phyloP scores from a whole-genome alignment of 2,797 vertebrate genomes.

The Pteropus rufus region DNA sequence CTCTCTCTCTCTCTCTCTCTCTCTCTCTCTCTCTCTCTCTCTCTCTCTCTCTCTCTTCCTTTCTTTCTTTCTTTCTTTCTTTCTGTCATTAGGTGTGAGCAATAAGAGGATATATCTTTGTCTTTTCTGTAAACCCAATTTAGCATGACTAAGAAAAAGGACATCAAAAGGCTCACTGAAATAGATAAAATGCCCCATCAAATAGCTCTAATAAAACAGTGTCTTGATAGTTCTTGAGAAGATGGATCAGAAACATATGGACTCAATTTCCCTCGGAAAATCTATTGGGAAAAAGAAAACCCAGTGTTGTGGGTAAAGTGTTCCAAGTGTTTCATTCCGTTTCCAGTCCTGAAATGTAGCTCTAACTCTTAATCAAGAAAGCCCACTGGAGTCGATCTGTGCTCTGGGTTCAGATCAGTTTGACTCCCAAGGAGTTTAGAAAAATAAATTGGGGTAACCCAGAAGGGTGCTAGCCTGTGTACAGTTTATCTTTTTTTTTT shows the following conservation, averaged over 20 bases:
- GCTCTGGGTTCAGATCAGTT: background rate
- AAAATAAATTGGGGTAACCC: background rate
- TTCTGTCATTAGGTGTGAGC: background rate
- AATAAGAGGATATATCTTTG: background rate
- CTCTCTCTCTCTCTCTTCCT: no score
- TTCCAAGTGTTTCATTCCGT: background rate
- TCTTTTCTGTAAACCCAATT: slow-evolving; percentile 41
- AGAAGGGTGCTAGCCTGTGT: background rate
- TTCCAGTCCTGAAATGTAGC: background rate
- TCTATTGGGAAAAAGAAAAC: slow-evolving; percentile 28
- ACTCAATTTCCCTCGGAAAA: slow-evolving; percentile 58
- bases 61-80: no score
- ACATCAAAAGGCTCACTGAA: slow-evolving; percentile 58
- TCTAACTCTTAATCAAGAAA: background rate
- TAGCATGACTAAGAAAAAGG: slow-evolving; percentile 44
- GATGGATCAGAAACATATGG: slow-evolving; percentile 39
- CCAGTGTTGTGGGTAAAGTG: background rate
- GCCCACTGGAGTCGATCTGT: background rate
- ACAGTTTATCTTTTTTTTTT: background rate
- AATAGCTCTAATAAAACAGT: slow-evolving; percentile 53
- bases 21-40: background rate
- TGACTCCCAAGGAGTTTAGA: background rate
- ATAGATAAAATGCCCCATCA: slow-evolving; percentile 62
- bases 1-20: background rate
- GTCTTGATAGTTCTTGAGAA: slow-evolving; percentile 47